phyloP scores from a whole-genome alignment of 1,140 invertebrate genomes.

The Cydia amplana region DNA sequence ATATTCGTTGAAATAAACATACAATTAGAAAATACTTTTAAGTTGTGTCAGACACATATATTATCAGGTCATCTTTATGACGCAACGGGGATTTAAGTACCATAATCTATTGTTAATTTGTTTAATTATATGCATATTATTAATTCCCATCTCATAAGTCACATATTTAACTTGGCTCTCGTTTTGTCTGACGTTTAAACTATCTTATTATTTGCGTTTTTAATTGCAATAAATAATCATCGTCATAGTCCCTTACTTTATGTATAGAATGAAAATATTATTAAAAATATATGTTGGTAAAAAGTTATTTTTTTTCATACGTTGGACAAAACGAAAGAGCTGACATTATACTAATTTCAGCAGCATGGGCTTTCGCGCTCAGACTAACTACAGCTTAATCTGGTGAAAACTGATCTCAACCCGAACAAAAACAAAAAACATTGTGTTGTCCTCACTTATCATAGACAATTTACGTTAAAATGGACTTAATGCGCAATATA shows the following conservation, averaged over 20 bases:
- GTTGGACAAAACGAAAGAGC: background rate
- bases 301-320: background rate
- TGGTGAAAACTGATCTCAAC: background rate
- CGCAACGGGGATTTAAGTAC: background rate
- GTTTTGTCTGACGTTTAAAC: background rate
- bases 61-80: background rate
- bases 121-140: background rate
- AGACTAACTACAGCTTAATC: constrained; percentile 1
- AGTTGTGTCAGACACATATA: too few species aligned
- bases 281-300: too few species aligned
- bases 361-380: constrained; percentile 47
- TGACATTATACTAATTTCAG: constrained; percentile 33
- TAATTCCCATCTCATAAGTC: background rate
- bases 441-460: constrained; percentile 28
- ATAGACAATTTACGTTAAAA: constrained; percentile 23
- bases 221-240: too few species aligned
- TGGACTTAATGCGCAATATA: background rate
- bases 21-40: background rate
- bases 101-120: background rate
- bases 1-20: too few species aligned
- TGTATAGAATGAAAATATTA: background rate
- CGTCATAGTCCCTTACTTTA: too few species aligned
- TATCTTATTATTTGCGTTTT: background rate
- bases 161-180: background rate
- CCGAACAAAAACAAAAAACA: background rate